Conservation (phyloP, 2,113 vertebrate species). For the Taxidea taxus region DNA sequence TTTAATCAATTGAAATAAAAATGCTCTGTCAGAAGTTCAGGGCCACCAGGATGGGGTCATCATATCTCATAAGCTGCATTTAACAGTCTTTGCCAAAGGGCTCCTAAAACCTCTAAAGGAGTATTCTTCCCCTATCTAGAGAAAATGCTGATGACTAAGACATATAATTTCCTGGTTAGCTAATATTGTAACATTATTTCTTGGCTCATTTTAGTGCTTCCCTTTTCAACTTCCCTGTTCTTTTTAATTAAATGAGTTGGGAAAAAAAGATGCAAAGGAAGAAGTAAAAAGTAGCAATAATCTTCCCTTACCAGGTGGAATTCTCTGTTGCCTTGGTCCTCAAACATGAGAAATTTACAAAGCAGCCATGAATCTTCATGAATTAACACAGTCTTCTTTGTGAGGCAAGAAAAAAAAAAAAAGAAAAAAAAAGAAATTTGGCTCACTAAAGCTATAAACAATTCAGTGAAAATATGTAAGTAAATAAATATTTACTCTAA, state of each 20-base stretch:
- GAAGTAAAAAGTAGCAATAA: background rate
- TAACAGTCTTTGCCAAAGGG: background rate
- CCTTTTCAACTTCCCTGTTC: background rate
- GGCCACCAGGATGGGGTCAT: background rate
- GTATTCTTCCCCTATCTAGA: background rate
- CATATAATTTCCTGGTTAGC: background rate
- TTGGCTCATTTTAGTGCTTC: background rate
- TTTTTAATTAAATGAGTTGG: constrained; percentile 49
- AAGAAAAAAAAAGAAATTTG: background rate
- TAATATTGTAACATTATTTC: background rate
- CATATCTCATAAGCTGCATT: background rate
- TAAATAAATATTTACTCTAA: background rate
- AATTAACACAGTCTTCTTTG: background rate
- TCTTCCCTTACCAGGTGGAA: background rate
- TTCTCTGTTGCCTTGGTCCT: background rate
- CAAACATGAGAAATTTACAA: background rate
- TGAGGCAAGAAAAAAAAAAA: background rate
- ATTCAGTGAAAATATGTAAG: background rate
- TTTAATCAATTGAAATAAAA: background rate
- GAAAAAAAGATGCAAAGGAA: background rate
- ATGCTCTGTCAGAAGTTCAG: background rate
- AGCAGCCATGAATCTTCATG: background rate
- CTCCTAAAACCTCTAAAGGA: background rate
- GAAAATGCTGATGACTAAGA: background rate
- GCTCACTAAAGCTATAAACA: background rate